A percentile compares a stretch with the other conserved stretches of the same genome.
Conservation (phyloP, 2,797 vertebrate genomes). For the Novumbra hubbsi region DNA sequence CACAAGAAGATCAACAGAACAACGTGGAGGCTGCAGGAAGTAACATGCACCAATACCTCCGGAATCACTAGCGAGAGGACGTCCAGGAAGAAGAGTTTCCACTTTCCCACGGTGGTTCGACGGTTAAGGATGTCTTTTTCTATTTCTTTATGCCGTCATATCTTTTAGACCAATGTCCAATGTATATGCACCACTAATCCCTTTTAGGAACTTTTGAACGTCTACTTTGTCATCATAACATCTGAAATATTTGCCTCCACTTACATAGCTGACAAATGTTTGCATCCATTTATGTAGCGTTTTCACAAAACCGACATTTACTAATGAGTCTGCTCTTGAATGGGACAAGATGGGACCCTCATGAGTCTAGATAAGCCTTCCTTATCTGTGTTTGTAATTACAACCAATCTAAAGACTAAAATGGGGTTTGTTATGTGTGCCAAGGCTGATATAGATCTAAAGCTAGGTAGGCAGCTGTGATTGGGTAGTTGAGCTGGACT, state of each 20-base stretch:
- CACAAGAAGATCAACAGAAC: too few species aligned
- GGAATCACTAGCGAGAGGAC: too few species aligned
- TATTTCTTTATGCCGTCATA: too few species aligned
- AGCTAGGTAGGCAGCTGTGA: constrained; percentile 21
- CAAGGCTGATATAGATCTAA: constrained; percentile 36
- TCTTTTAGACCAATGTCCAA: not conserved
- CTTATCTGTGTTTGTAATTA: constrained; percentile 41
- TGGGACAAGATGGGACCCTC: constrained; percentile 18
- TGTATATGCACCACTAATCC: not conserved
- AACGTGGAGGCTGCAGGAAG: too few species aligned
- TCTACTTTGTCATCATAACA: not conserved
- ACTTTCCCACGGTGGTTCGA: too few species aligned
- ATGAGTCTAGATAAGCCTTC: constrained; percentile 21
- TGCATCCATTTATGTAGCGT: not conserved
- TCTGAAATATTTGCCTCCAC: not conserved
- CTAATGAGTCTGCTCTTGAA: constrained; percentile 13
- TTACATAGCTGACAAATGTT: too few species aligned
- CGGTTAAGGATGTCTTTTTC: too few species aligned
- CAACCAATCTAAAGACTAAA: constrained; percentile 26
- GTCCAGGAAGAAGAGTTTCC: too few species aligned
- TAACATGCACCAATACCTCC: too few species aligned
- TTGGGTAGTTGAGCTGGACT: constrained; percentile 15
- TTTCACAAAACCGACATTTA: constrained; percentile 28
- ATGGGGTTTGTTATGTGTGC: constrained; percentile 41
- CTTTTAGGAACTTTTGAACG: not conserved